Conservation (phyloP, 2,888 invertebrate species). For the Diarsia dahlii region DNA sequence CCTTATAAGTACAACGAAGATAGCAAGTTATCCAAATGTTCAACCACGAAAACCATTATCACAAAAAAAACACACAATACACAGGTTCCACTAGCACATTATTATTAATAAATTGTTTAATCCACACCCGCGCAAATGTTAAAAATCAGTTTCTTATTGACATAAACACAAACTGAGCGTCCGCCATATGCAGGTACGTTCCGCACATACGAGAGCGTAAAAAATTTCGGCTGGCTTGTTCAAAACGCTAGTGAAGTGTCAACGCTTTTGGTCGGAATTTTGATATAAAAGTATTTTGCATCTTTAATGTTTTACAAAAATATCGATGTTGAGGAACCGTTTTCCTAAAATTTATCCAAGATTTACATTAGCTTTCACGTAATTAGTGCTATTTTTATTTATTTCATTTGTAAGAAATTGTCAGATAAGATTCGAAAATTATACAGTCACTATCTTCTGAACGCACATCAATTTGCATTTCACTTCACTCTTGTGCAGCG, state of each 20-base stretch:
- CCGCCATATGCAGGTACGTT: conserved; percentile 90
- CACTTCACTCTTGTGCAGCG: conserved; percentile 78
- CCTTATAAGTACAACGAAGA: conserved; percentile 86
- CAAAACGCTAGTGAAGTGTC: conserved; percentile 54
- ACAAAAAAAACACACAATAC: conserved; percentile 85
- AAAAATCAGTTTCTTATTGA: conserved; percentile 90
- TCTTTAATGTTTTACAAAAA: neutral
- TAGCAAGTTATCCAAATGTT: conserved; percentile 85
- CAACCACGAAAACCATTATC: conserved; percentile 87
- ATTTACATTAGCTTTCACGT: neutral
- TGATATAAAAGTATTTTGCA: conserved; percentile 11
- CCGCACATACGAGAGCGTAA: conserved; percentile 75
- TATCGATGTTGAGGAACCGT: neutral
- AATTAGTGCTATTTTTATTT: neutral
- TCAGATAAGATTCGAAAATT: conserved; percentile 14
- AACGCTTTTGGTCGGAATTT: conserved; percentile 24
- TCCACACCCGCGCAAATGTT: conserved; percentile 90
- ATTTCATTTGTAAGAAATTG: conserved; percentile 21
- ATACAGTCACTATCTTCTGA: conserved; percentile 69
- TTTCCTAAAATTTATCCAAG: neutral
- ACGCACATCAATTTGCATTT: conserved; percentile 76
- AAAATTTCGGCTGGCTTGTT: conserved; percentile 66
- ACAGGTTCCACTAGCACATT: conserved; percentile 87
- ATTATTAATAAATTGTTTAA: conserved; percentile 83
- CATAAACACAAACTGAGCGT: conserved; percentile 91